These are phyloP conservation scores for Vanessa cardui DNA, from an alignment of 2,888 invertebrate genomes.

Conservation along the genomic window DNA sequence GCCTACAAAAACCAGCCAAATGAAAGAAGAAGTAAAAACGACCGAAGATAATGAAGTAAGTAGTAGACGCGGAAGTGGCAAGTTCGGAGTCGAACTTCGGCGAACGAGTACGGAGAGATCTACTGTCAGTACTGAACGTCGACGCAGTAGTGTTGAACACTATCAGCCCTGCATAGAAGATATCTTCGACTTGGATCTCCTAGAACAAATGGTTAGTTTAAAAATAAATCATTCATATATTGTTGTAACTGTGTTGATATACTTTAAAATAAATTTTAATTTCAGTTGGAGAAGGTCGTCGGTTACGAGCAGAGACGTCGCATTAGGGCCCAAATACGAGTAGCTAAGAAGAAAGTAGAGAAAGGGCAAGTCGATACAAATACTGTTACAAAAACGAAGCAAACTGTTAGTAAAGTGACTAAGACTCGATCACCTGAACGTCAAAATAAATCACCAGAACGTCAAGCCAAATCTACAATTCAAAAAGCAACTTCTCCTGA, in stretches of 20 bases:
- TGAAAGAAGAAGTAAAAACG: constrained; percentile 63
- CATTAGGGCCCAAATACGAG: constrained; percentile 89
- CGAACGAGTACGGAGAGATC: constrained; percentile 81
- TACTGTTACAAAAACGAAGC: constrained; percentile 52
- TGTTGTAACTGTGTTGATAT: background rate
- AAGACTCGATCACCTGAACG: constrained; percentile 57
- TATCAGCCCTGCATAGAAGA: constrained; percentile 85
- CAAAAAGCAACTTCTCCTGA: constrained; percentile 58
- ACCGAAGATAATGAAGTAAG: constrained; percentile 70
- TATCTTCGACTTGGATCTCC: constrained; percentile 86
- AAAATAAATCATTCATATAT: constrained; percentile 21
- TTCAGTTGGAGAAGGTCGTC: constrained; percentile 88
- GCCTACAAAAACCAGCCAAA: constrained; percentile 69
- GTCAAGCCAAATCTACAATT: constrained; percentile 44
- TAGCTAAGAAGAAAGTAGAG: constrained; percentile 85
- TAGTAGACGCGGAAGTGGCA: constrained; percentile 81
- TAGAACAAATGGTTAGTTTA: constrained; percentile 87
- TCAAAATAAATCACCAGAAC: constrained; percentile 54
- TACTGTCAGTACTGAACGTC: constrained; percentile 70
- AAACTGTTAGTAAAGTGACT: constrained; percentile 49
- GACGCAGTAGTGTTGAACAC: constrained; percentile 76
- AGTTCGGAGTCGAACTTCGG: constrained; percentile 87
- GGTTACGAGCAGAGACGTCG: constrained; percentile 90
- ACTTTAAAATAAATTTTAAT: constrained; percentile 42
- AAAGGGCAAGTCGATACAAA: constrained; percentile 52